Conservation (phyloP, 2,888 invertebrate species). For the Masnerella sp. region DNA sequence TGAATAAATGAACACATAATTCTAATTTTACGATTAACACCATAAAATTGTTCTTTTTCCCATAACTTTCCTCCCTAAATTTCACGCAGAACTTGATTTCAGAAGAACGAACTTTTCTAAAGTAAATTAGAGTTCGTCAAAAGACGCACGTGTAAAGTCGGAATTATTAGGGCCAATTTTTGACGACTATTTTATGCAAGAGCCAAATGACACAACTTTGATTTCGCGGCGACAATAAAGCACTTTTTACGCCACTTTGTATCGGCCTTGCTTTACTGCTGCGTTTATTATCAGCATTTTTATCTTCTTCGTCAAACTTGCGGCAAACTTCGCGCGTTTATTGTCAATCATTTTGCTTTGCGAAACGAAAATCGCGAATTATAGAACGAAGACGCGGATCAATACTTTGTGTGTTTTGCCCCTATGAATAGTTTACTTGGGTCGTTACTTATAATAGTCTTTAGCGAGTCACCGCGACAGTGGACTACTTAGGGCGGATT, state of each 20-base stretch:
- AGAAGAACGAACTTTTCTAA: no score
- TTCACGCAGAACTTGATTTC: no score
- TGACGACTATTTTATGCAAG: constrained; percentile 37
- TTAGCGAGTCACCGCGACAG: constrained; percentile 37
- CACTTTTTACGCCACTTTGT: constrained; percentile 71
- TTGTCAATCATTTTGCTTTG: constrained; percentile 12
- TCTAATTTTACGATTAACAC: no score
- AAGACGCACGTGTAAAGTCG: constrained; percentile 24
- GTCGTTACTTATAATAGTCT: constrained; percentile 51
- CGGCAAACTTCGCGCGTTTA: constrained; percentile 33
- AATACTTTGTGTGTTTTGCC: constrained; percentile 34
- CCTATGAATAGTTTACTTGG: constrained; percentile 38
- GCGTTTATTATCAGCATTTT: constrained; percentile 65
- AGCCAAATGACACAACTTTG: constrained; percentile 54
- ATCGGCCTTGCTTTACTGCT: constrained; percentile 66
- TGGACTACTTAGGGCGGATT: constrained; percentile 50
- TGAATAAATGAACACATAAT: no score
- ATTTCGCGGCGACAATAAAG: constrained; percentile 69
- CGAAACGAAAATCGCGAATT: constrained; percentile 25
- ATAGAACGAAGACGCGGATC: constrained; percentile 29
- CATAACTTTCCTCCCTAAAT: no score
- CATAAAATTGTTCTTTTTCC: no score
- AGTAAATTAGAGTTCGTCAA: constrained; percentile 25
- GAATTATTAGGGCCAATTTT: constrained; percentile 34
- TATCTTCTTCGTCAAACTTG: constrained; percentile 37